Evolutionary conservation across 2,113 vertebrate genomes (phyloP).

Genomic region (Mesembrinibis cayennensis): DNA sequence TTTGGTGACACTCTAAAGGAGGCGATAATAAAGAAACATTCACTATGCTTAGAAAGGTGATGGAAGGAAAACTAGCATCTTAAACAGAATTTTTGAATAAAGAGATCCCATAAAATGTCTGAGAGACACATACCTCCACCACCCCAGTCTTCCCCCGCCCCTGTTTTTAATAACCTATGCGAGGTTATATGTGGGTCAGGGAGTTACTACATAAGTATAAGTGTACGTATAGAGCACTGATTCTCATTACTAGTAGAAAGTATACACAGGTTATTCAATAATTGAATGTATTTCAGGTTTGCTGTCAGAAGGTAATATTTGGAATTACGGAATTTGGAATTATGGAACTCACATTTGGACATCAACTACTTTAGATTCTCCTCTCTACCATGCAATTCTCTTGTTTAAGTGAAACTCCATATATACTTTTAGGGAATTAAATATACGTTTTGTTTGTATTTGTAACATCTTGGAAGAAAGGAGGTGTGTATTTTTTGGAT

Average conservation of each 20-base stretch:
- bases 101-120: not conserved
- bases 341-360: not conserved
- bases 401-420: not conserved
- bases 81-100: not conserved
- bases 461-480: not conserved
- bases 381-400: not conserved
- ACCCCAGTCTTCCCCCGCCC: too few species aligned
- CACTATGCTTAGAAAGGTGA: not conserved
- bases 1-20: not conserved
- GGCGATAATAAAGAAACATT: not conserved
- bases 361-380: not conserved
- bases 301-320: not conserved
- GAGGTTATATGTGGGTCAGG: not conserved
- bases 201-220: not conserved
- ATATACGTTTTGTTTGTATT: not conserved
- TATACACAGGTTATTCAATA: not conserved
- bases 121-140: not conserved
- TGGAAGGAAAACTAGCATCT: not conserved
- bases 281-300: not conserved
- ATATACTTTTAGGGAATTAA: not conserved
- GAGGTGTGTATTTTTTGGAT: not conserved
- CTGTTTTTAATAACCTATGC: not conserved
- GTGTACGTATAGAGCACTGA: not conserved
- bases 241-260: not conserved
- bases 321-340: not conserved